Percentiles rank a stretch among this genome's conserved stretches.
These are phyloP conservation scores for Oriolus oriolus DNA, from an alignment of 2,113 vertebrate species.

Conservation along the genomic window DNA sequence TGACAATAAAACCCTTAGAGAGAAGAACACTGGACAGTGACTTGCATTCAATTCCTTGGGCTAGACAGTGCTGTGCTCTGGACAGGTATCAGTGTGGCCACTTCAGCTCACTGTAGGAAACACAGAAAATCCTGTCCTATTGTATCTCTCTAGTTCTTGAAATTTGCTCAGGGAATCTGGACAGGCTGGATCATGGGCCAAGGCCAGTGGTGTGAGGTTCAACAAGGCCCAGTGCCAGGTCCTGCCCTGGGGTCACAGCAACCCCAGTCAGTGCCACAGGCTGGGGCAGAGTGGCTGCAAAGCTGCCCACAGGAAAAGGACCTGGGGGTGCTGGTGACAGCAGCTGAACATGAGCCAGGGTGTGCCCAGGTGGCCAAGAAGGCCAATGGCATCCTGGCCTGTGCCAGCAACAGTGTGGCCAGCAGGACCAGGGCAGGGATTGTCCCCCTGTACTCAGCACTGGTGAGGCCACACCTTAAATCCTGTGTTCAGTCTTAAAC, in stretches of 20 bases:
- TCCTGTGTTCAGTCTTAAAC: not conserved
- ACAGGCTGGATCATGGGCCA: not conserved
- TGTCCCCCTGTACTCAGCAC: accelerated
- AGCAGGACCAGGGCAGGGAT: not conserved
- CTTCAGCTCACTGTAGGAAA: not conserved
- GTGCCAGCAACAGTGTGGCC: not conserved
- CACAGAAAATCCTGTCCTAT: not conserved
- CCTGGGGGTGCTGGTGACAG: not conserved
- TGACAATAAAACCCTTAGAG: not conserved
- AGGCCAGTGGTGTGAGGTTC: not conserved
- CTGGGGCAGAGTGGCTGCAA: not conserved
- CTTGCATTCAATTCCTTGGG: accelerated
- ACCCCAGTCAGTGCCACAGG: not conserved
- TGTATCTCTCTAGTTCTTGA: not conserved
- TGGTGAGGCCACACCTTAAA: accelerated
- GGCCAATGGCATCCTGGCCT: not conserved
- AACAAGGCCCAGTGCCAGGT: not conserved
- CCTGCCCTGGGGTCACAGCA: not conserved
- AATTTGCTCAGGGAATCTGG: not conserved
- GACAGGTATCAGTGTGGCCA: accelerated
- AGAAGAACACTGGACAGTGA: not conserved
- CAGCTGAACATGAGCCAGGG: not conserved
- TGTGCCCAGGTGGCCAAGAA: not conserved
- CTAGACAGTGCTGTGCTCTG: accelerated
- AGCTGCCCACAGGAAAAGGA: not conserved